These are phyloP conservation scores for Drosophila kambysellisi DNA, from an alignment of 2,888 invertebrate species.

Conservation along the genomic window DNA sequence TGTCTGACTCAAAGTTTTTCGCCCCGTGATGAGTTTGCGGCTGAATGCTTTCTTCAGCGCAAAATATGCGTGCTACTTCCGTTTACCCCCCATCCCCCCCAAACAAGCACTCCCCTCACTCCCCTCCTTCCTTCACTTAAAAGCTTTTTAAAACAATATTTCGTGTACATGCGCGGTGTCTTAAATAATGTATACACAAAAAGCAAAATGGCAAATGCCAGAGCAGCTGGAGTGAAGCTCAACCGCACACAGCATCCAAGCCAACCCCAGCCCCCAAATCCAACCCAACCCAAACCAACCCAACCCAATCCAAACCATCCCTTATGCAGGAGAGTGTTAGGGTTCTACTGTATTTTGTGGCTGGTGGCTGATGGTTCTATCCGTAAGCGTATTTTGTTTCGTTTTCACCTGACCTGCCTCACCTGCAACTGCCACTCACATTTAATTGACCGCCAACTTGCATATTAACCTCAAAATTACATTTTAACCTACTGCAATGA, in stretches of 20 bases:
- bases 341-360: constrained; percentile 27
- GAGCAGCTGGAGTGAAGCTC: constrained; percentile 23
- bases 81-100: background rate
- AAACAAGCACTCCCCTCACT: background rate
- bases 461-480: constrained; percentile 10
- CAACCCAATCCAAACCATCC: background rate
- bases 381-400: constrained; percentile 60
- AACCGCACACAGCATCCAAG: constrained; percentile 39
- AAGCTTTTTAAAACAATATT: constrained; percentile 69
- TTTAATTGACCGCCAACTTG: constrained; percentile 54
- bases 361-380: constrained; percentile 30
- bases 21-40: constrained; percentile 28
- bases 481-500: constrained; percentile 11
- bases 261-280: background rate
- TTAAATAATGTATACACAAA: constrained; percentile 69
- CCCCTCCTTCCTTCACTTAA: constrained; percentile 27
- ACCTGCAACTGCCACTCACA: constrained; percentile 64
- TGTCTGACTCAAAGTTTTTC: constrained; percentile 16
- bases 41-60: constrained; percentile 38
- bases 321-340: constrained; percentile 3
- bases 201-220: constrained; percentile 56
- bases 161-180: constrained; percentile 54
- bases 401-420: constrained; percentile 17
- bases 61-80: constrained; percentile 34
- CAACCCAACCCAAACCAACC: too few species aligned